Base-by-base conservation (phyloP, 1,140 invertebrate species). In the Sycophila sp. region DNA sequence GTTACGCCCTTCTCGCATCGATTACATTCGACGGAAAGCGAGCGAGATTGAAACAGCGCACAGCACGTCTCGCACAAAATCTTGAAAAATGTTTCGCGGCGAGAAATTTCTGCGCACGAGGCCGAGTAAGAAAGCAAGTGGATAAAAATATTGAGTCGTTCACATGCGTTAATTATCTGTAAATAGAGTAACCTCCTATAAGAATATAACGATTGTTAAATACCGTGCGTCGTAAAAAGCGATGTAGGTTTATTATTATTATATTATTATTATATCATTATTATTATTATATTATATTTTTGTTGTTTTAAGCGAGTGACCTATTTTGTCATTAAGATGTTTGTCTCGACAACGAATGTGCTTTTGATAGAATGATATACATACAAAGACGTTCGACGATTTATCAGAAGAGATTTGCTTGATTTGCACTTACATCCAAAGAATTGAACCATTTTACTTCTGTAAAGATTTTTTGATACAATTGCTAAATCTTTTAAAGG, bases 301-400 rank as follows among this genome's bases (percentile, higher is more conserved):
- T 53, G 22, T 73, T 69, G 73, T 71, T 60, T 65, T 75, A 76
- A 75, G 60, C 53, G 64, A 72, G 68, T 73, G 73, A 75, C 13
- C 42, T 67, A 67, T 63, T 67, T 65, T 66, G 47, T 64, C 59
- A 60, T 69, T 55, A 42, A 69, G 19, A 62, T 53, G 2, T 55
- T 36, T 47, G 32, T 47, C 30, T 13, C 36, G 42, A 58, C 38
- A 40, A 11, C 28, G 15, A 62, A 55, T 53, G 10, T 34, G 19
- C 7, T 6, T 56, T 40, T 63, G 49, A 55, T 55, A 63, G 34
- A 45, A 17, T 22, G 36, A 56, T 56, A 32, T 47, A 58, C 49
- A 19, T 47, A 22, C 30, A n/a, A n/a, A n/a, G n/a, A n/a, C n/a
- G 15, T 47, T 51, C 59, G n/a, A 19, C 26, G 38, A 58, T 45